Base-by-base conservation (phyloP, 2,888 invertebrate species). In the Diarsia dahlii region DNA sequence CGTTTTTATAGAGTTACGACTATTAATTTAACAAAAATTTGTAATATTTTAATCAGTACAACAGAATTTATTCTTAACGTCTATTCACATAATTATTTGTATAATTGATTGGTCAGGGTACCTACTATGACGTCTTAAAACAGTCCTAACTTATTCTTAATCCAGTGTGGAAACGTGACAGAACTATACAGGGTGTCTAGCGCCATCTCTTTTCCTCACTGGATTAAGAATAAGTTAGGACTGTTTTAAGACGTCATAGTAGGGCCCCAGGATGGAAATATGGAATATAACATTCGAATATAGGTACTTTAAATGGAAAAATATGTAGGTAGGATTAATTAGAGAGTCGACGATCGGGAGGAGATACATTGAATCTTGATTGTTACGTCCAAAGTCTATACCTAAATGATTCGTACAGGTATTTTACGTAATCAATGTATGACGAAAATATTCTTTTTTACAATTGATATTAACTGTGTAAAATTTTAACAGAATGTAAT, bases 351-450 rank as follows among this genome's bases (percentile, higher is more conserved):
- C n/a, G n/a, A n/a, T n/a, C 18, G 69, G 23, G 34, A 48, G 54
- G n/a, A 13, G 69, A 52, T 64, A 56, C 34, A 88, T 89, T 86
- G 81, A 86, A 89, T 87, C 67, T 62, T 75, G 58, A 77, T 72
- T 73, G 48, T 77, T 64, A 80, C 87, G 87, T 87, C 87, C 82
- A 82, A 84, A 72, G 28, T 79, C 65, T 87, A 69, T 76, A 71
- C 73, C 75, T 71, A 76, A 74, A 79, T 84, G 18, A 75, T 66
- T 76, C 56, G 65, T 80, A 81, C 81, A 82, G 86, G 77, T 88
- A 87, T 86, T 86, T 86, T 84, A 79, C 71, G 80, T 88, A 84
- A 81, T 79, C 20, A 56, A 74, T 66, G 60, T 72, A 66, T 66
- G 23, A 56, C 23, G 12, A 28, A 54, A 62, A 58, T 0, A 2